A percentile compares a stretch with the other conserved stretches of the same genome.
Evolutionary conservation across 2,888 invertebrate genomes (phyloP).

Genomic region (Lithophane leautieri): DNA sequence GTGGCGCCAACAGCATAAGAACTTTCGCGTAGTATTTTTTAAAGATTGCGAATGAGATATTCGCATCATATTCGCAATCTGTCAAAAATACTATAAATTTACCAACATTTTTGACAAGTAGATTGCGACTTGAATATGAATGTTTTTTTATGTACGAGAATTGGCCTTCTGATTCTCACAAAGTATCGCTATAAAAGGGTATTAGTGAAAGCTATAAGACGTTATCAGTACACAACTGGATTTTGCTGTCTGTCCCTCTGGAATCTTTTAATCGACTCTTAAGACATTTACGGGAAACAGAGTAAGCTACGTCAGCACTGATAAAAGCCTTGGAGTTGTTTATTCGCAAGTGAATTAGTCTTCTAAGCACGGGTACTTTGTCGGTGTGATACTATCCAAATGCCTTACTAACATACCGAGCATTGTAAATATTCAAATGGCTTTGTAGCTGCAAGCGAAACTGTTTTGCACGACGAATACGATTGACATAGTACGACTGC

Average conservation of each 20-base stretch:
- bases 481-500: not conserved
- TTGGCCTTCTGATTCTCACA: too few relatives aligned
- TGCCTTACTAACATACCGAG: too few relatives aligned
- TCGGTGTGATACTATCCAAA: not conserved
- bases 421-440: not conserved
- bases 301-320: not conserved
- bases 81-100: too few relatives aligned
- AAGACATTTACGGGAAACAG: not conserved
- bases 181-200: conserved; percentile 18
- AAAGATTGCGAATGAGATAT: too few relatives aligned
- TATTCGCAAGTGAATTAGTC: not conserved
- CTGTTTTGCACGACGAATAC: not conserved
- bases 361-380: not conserved
- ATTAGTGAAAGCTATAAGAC: conserved; percentile 32
- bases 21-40: too few relatives aligned
- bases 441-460: not conserved
- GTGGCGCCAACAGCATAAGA: too few relatives aligned
- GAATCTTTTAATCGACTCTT: conserved; percentile 41
- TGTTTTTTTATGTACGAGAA: too few relatives aligned
- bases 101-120: too few relatives aligned
- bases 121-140: too few relatives aligned
- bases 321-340: conserved; percentile 13
- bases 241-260: conserved; percentile 5
- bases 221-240: conserved; percentile 37
- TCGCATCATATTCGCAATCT: too few relatives aligned